phyloP scores from a whole-genome alignment of 2,797 vertebrate species.

The Varecia variegata region DNA sequence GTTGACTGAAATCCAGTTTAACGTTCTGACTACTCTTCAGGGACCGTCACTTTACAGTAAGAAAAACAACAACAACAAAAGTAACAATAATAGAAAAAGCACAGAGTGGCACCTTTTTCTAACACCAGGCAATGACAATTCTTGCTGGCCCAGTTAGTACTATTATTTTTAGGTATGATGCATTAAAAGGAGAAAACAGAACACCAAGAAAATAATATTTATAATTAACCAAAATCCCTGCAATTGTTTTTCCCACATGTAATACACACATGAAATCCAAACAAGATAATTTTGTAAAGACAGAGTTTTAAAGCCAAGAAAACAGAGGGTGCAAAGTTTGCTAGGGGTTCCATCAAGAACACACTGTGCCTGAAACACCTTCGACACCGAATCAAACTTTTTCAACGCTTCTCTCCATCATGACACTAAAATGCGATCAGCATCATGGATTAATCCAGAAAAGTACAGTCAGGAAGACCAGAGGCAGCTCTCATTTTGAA shows the following conservation, averaged over 20 bases:
- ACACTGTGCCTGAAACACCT: not conserved
- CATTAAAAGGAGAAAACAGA: slow-evolving; percentile 40
- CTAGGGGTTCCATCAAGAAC: not conserved
- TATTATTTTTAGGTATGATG: not conserved
- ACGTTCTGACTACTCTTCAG: not conserved
- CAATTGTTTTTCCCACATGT: not conserved
- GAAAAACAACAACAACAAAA: not conserved
- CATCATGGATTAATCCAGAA: not conserved
- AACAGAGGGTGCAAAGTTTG: not conserved
- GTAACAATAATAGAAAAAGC: not conserved
- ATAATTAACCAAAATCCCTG: slow-evolving; percentile 1
- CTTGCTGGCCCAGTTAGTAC: not conserved
- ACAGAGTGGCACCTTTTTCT: not conserved
- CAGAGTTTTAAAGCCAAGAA: not conserved
- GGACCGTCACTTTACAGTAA: not conserved
- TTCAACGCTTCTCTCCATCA: slow-evolving; percentile 25
- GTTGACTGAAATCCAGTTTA: slow-evolving; percentile 53
- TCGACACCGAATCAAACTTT: slow-evolving; percentile 50
- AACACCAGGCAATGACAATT: not conserved
- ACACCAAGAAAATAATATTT: slow-evolving; percentile 24
- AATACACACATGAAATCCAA: not conserved
- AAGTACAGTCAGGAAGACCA: slow-evolving; percentile 20
- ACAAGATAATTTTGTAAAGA: not conserved
- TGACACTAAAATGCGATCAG: not conserved
- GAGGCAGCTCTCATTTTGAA: slow-evolving; percentile 46